These are phyloP conservation scores for Cremastinae sp. DNA, from an alignment of 2,888 invertebrate species.

Conservation along the genomic window DNA sequence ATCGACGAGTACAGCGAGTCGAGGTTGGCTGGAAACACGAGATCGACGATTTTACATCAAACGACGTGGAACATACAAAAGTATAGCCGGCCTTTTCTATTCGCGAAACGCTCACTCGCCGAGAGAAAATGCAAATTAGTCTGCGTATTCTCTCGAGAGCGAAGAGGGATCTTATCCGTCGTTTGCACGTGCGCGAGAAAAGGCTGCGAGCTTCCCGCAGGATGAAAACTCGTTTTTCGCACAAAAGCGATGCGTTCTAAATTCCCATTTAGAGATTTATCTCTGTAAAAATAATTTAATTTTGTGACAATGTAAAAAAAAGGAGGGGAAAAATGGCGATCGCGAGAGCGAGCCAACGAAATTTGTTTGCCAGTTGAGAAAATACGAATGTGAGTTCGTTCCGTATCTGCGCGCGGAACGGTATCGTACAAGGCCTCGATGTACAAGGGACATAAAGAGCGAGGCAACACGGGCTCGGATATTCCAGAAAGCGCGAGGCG, in stretches of 20 bases:
- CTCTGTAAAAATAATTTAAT: too few relatives aligned
- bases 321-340: slow-evolving; percentile 8
- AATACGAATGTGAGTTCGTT: not conserved
- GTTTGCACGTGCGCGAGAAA: slow-evolving; percentile 68
- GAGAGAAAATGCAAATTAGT: slow-evolving; percentile 70
- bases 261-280: slow-evolving; percentile 27
- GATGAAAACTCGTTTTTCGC: slow-evolving; percentile 16
- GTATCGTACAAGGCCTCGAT: slow-evolving; percentile 50
- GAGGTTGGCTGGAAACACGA: not conserved
- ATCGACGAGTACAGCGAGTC: slow-evolving; percentile 52
- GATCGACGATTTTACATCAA: slow-evolving; percentile 42
- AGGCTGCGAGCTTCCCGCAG: slow-evolving; percentile 65
- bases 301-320: slow-evolving; percentile 2
- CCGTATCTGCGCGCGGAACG: slow-evolving; percentile 17
- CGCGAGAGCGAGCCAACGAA: not conserved
- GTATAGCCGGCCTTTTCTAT: slow-evolving; percentile 63
- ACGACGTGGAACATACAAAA: slow-evolving; percentile 52
- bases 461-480: slow-evolving; percentile 50
- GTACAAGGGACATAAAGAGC: slow-evolving; percentile 58
- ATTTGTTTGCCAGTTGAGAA: slow-evolving; percentile 1
- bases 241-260: slow-evolving; percentile 19
- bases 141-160: slow-evolving; percentile 66
- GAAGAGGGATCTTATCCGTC: slow-evolving; percentile 72
- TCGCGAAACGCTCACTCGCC: slow-evolving; percentile 54
- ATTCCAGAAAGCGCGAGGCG: slow-evolving; percentile 45